Conservation (phyloP, 2,888 invertebrate species). For the Elgonia sp. region DNA sequence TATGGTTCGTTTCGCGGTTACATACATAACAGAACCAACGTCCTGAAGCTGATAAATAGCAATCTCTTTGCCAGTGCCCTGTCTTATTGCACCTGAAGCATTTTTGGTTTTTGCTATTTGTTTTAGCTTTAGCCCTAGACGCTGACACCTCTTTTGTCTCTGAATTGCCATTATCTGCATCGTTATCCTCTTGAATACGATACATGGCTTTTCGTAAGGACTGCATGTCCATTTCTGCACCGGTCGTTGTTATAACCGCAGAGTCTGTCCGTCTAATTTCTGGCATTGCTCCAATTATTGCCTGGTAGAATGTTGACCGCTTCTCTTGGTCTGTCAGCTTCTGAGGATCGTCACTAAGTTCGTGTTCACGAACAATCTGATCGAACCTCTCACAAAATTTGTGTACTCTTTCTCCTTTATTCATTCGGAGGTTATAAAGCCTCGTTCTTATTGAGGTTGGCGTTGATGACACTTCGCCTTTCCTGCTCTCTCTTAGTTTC, state of each 20-base stretch:
- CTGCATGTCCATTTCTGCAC: slow-evolving; percentile 69
- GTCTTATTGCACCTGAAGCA: slow-evolving; percentile 68
- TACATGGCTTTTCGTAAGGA: slow-evolving; percentile 61
- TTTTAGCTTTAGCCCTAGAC: background rate
- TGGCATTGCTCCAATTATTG: slow-evolving; percentile 66
- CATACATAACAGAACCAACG: no score
- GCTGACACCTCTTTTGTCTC: slow-evolving; percentile 6
- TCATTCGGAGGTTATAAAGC: slow-evolving; percentile 53
- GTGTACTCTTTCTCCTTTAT: slow-evolving; percentile 53
- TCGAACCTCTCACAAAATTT: slow-evolving; percentile 62
- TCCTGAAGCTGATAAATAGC: background rate
- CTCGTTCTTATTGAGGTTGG: slow-evolving; percentile 69
- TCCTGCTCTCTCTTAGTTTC: slow-evolving; percentile 64
- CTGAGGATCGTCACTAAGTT: slow-evolving; percentile 50
- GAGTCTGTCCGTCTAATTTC: slow-evolving; percentile 67
- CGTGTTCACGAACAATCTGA: slow-evolving; percentile 62
- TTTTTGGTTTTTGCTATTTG: background rate
- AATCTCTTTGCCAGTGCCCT: slow-evolving; percentile 60
- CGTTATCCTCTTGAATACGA: slow-evolving; percentile 66
- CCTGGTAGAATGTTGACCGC: slow-evolving; percentile 73
- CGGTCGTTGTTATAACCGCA: slow-evolving; percentile 65
- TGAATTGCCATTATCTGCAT: slow-evolving; percentile 34
- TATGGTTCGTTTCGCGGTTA: no score
- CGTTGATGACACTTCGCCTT: slow-evolving; percentile 62
- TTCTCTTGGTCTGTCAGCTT: slow-evolving; percentile 55